A percentile compares a stretch with the other conserved stretches of the same genome.
Evolutionary conservation across 2,888 invertebrate genomes (phyloP).

Genomic region (Tanypteryx hageni): DNA sequence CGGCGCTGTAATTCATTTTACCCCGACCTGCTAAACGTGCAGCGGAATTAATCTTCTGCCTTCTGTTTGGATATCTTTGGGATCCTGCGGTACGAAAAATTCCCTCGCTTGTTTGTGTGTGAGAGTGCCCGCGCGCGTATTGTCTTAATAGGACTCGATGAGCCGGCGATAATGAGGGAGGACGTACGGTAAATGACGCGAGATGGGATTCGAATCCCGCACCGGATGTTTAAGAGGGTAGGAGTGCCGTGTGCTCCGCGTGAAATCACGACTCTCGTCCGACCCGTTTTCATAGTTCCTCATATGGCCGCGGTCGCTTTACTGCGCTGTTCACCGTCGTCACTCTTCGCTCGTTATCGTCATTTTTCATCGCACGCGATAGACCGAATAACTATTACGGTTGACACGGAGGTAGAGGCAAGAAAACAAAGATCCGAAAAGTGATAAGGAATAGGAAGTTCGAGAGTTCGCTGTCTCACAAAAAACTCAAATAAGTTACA

Average conservation of each 20-base stretch:
- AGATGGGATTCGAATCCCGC: background rate
- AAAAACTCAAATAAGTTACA: too few relatives aligned
- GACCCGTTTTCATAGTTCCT: background rate
- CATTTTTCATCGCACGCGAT: background rate
- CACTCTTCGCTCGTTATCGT: background rate
- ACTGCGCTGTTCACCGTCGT: background rate
- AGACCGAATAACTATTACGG: background rate
- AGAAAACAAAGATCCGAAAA: background rate
- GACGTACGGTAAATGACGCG: constrained; percentile 11
- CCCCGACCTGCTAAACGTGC: background rate
- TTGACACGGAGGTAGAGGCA: background rate
- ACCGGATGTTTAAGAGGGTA: background rate
- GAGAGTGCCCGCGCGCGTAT: background rate
- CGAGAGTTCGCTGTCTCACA: too few relatives aligned
- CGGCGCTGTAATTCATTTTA: background rate
- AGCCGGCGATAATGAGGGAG: background rate
- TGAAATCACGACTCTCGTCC: background rate
- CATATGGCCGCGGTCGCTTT: too few relatives aligned
- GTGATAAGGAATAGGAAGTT: too few relatives aligned
- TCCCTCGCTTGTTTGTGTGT: background rate
- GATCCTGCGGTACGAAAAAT: background rate
- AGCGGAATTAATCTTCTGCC: background rate
- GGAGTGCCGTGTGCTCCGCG: background rate
- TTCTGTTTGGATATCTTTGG: background rate
- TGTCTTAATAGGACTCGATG: constrained; percentile 17